phyloP scores from a whole-genome alignment of 1,140 invertebrate species.

The Lineus longissimus region DNA sequence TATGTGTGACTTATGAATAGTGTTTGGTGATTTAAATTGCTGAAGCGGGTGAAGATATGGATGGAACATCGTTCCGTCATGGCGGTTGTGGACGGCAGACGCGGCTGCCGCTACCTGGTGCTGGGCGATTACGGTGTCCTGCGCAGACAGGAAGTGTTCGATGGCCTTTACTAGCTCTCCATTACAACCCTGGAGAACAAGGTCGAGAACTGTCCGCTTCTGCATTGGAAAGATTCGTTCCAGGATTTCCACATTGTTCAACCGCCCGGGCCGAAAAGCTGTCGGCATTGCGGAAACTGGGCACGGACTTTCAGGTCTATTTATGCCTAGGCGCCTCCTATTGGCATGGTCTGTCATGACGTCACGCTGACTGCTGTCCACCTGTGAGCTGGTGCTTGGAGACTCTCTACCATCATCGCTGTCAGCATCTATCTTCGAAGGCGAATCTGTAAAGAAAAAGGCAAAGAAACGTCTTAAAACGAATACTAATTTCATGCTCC shows the following conservation, averaged over 20 bases:
- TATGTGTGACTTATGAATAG: conserved; percentile 22
- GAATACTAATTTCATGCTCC: too few relatives aligned
- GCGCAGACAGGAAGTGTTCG: conserved; percentile 61
- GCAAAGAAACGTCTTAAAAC: too few relatives aligned
- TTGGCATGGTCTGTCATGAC: conserved; percentile 23
- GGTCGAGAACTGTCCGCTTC: conserved; percentile 73
- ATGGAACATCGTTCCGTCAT: conserved; percentile 1
- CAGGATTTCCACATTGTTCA: conserved; percentile 76
- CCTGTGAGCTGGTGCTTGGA: background rate
- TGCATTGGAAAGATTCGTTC: conserved; percentile 83
- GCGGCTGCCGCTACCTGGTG: conserved; percentile 24
- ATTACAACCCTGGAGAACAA: conserved; percentile 80
- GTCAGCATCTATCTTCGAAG: background rate
- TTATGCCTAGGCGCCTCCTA: background rate
- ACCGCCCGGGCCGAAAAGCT: conserved; percentile 49
- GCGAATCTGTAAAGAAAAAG: background rate
- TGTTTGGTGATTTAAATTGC: background rate
- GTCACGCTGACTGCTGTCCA: conserved; percentile 13
- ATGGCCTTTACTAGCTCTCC: conserved; percentile 79
- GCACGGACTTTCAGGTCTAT: background rate
- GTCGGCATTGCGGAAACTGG: conserved; percentile 26
- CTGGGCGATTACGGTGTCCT: conserved; percentile 44
- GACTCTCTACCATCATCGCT: conserved; percentile 10
- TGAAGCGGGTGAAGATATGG: conserved; percentile 14
- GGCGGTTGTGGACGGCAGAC: background rate